Percentiles rank a stretch among this genome's conserved stretches.
Conservation (phyloP, 2,113 vertebrate species). For the Psilopsiagon aymara region DNA sequence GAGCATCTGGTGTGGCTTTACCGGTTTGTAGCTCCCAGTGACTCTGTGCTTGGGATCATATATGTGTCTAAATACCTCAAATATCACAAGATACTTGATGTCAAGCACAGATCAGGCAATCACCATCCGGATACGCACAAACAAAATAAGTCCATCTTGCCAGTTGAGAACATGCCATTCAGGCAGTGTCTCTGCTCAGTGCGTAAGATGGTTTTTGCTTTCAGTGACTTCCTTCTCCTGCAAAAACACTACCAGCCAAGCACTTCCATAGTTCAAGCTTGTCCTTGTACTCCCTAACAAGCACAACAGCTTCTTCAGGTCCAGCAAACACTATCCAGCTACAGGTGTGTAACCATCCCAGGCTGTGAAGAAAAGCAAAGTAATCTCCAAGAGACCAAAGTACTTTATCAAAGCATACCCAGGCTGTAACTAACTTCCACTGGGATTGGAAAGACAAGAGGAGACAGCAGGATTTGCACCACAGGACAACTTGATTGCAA, state of each 20-base stretch:
- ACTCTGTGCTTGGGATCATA: background rate
- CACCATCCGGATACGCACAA: background rate
- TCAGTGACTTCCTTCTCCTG: background rate
- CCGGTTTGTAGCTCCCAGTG: background rate
- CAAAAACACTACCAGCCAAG: background rate
- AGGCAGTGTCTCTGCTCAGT: background rate
- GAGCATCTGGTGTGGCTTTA: background rate
- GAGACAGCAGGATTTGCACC: background rate
- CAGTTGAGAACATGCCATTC: background rate
- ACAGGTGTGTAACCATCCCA: background rate
- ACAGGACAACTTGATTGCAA: background rate
- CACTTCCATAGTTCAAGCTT: background rate
- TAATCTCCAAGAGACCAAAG: background rate
- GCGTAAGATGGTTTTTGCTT: background rate
- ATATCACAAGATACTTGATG: background rate
- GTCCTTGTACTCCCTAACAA: background rate
- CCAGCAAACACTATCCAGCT: background rate
- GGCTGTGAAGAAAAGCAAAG: background rate
- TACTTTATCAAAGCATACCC: background rate
- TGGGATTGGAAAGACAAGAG: background rate
- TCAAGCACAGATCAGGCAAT: background rate
- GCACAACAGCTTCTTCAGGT: background rate
- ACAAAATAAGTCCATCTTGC: background rate
- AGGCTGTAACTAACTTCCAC: background rate
- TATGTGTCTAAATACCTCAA: background rate